phyloP scores from a whole-genome alignment of 2,888 invertebrate genomes.

The Sarcophaga caerulescens region DNA sequence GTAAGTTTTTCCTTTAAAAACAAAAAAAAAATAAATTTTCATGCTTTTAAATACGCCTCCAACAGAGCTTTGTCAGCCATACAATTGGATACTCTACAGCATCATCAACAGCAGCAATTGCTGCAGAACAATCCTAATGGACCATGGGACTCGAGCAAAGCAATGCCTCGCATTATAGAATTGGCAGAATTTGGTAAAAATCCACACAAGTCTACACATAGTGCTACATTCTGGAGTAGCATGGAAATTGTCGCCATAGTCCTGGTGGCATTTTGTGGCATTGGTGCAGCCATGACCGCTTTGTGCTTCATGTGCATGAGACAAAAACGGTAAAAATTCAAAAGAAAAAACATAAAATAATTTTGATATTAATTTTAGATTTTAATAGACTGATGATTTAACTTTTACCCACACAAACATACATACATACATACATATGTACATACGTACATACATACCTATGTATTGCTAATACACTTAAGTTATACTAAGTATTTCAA shows the following conservation, averaged over 20 bases:
- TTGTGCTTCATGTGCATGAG: conserved; percentile 89
- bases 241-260: conserved; percentile 91
- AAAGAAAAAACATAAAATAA: background rate
- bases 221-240: conserved; percentile 83
- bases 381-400: conserved; percentile 48
- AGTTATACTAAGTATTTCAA: background rate
- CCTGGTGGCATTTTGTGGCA: conserved; percentile 89
- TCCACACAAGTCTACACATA: conserved; percentile 77
- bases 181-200: conserved; percentile 79
- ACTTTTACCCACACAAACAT: conserved; percentile 26
- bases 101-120: conserved; percentile 73
- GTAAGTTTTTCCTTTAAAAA: conserved; percentile 81
- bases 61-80: conserved; percentile 83
- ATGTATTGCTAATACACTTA: no score
- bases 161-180: conserved; percentile 87
- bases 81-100: conserved; percentile 72
- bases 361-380: conserved; percentile 2
- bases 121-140: conserved; percentile 54
- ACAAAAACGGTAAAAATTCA: conserved; percentile 80
- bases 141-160: conserved; percentile 75
- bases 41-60: conserved; percentile 50
- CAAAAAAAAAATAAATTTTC: background rate
- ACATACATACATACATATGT: background rate
- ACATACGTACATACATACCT: no score
- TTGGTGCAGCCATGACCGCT: conserved; percentile 90